Conservation (phyloP, 92 coral and sea anemone genomes). For the Siderastrea siderea region DNA sequence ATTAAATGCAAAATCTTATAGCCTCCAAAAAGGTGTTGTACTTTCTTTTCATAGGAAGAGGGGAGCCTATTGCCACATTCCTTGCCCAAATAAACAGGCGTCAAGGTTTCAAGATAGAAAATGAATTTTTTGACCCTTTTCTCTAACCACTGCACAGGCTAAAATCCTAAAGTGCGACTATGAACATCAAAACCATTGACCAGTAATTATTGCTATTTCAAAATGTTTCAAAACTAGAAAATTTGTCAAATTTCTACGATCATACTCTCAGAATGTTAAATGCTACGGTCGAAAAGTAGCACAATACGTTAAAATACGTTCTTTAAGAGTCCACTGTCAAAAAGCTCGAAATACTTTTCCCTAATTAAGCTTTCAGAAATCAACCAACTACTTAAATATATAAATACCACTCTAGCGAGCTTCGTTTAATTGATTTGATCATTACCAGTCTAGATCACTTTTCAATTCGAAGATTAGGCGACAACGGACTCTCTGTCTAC, state of each 20-base stretch:
- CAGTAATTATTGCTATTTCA: too few species aligned
- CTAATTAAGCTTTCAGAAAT: neutral
- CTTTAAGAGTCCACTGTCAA: neutral
- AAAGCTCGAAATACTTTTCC: neutral
- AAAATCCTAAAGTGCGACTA: too few species aligned
- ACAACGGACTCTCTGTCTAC: neutral
- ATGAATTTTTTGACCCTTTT: too few species aligned
- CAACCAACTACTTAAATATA: constrained; percentile 23
- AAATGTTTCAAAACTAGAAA: too few species aligned
- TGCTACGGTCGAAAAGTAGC: neutral
- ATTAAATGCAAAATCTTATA: neutral
- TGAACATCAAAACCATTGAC: too few species aligned
- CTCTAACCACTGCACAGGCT: too few species aligned
- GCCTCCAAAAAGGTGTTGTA: neutral
- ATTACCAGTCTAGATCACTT: constrained; percentile 5
- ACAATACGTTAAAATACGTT: neutral
- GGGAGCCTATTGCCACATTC: neutral
- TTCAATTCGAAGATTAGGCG: neutral
- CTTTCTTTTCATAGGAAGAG: neutral
- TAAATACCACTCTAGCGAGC: constrained; percentile 34
- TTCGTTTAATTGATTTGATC: constrained; percentile 18
- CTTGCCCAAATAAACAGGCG: neutral
- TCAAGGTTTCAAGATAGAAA: too few species aligned
- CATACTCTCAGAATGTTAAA: neutral
- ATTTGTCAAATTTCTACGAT: neutral